These are phyloP conservation scores for Tigriopus japonicus DNA, from an alignment of 1,140 invertebrate genomes.

Conservation along the genomic window DNA sequence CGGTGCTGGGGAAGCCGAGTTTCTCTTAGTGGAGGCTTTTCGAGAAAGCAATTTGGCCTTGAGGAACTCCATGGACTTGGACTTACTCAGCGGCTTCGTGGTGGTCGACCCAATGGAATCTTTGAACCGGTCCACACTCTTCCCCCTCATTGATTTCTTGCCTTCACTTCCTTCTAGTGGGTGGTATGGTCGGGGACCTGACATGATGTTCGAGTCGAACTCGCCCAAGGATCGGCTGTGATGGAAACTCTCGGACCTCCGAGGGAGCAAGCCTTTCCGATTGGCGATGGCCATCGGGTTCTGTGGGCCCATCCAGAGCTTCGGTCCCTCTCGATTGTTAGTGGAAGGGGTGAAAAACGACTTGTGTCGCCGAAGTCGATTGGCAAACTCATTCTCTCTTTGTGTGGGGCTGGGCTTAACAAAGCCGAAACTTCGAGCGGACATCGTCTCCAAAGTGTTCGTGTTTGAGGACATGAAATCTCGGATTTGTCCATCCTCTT, in stretches of 20 bases:
- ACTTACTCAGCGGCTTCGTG: slow-evolving; percentile 1
- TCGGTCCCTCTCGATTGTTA: too few species aligned
- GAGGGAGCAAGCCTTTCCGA: too few species aligned
- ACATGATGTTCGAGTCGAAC: not conserved
- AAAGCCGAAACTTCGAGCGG: slow-evolving; percentile 10
- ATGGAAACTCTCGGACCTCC: slow-evolving; percentile 8
- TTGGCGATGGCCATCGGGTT: too few species aligned
- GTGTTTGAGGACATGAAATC: too few species aligned
- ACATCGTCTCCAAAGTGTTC: slow-evolving; percentile 9
- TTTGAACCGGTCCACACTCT: not conserved
- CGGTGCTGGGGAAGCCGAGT: not conserved
- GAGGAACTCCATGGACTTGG: slow-evolving; percentile 13
- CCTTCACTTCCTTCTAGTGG: too few species aligned
- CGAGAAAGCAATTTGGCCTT: slow-evolving; percentile 8
- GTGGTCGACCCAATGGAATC: not conserved
- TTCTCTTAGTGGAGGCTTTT: slow-evolving; percentile 1
- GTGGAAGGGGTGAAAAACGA: slow-evolving; percentile 7
- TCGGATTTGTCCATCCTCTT: too few species aligned
- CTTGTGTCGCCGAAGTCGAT: slow-evolving; percentile 2
- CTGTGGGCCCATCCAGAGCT: too few species aligned
- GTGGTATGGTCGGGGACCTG: not conserved
- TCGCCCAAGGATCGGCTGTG: slow-evolving; percentile 6
- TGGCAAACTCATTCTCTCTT: not conserved
- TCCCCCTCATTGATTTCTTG: not conserved
- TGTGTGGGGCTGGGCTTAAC: not conserved